A percentile compares a stretch with the other conserved stretches of the same genome.
Evolutionary conservation across 35 echinoderm and acorn worm species (phyloP).

Genomic region (Acanthaster planci): DNA sequence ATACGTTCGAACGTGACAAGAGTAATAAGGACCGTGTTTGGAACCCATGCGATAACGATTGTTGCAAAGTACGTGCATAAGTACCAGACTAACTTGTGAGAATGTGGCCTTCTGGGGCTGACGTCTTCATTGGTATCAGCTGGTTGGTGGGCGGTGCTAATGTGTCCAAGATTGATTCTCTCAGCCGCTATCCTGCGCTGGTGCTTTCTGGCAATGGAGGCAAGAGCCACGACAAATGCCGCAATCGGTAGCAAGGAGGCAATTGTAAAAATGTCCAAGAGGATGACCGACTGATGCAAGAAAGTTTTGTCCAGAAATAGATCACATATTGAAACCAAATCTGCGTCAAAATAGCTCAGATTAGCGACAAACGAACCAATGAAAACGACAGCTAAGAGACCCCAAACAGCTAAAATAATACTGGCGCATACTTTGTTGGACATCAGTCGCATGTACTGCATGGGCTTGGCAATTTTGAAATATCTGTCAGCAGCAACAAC

Average conservation of each 20-base stretch:
- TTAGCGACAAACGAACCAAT: not conserved
- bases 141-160: not conserved
- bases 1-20: too few relatives aligned
- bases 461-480: constrained; percentile 13
- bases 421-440: constrained; percentile 5
- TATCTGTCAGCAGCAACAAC: not conserved
- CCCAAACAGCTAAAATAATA: not conserved
- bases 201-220: not conserved
- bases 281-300: not conserved
- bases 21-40: not conserved
- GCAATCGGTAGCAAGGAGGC: not conserved
- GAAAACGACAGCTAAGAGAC: not conserved
- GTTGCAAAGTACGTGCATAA: not conserved
- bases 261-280: not conserved
- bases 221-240: not conserved
- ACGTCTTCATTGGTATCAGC: not conserved
- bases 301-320: not conserved
- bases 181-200: not conserved
- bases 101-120: too few relatives aligned
- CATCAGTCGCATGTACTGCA: constrained; percentile 8
- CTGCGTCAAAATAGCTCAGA: too few relatives aligned
- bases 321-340: not conserved
- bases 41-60: not conserved
- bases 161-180: not conserved
- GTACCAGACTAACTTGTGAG: not conserved